Evolutionary conservation across 2,797 vertebrate genomes (phyloP), one percentile per base, ranked within the genome.

Genomic region (Lithobates sylvaticus): DNA sequence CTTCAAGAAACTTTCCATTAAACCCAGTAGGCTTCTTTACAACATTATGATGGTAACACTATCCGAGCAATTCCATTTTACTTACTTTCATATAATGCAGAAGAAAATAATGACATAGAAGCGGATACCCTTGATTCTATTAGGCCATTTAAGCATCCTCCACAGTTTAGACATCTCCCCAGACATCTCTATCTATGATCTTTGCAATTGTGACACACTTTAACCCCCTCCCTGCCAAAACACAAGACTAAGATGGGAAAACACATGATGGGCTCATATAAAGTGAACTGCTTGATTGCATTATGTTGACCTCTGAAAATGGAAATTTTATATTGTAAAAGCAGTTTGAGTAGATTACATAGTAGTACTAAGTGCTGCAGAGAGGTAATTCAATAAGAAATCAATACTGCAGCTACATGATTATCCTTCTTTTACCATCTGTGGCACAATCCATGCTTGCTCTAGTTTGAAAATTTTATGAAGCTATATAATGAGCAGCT

Each of bases 291-390:
- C 92, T 93, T 96, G 94, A 96, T 96, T 95, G 93, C 92, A 96
- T 97, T 96, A 96, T 91, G 90, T 91, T 83, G 83, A 95, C 95
- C 93, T 95, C 94, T 94, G 92, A 92, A 95, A 96, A 97, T 95
- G 93, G 95, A 94, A 96, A 96, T 96, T 96, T 94, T 96, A 93
- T 93, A 94, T 91, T 95, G 93, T 95, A 94, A 96, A 95, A 93
- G 93, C 89, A 93, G 93, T 95, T 94, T 94, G 94, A 94, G 94
- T 93, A 94, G 93, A 96, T 97, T 97, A 96, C 92, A 93, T 96
- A 96, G 96, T 93, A 94, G 94, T 96, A 83, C 81, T 95, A 96
- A 94, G 92, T 94, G 92, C 90, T 92, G 86, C 94, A 94, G 94
- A 91, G 90, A 91, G 88, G 94, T 96, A 96, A 97, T 95, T 95